These are phyloP conservation scores for Atrina japonica DNA, from an alignment of 2,888 invertebrate genomes.

Conservation along the genomic window DNA sequence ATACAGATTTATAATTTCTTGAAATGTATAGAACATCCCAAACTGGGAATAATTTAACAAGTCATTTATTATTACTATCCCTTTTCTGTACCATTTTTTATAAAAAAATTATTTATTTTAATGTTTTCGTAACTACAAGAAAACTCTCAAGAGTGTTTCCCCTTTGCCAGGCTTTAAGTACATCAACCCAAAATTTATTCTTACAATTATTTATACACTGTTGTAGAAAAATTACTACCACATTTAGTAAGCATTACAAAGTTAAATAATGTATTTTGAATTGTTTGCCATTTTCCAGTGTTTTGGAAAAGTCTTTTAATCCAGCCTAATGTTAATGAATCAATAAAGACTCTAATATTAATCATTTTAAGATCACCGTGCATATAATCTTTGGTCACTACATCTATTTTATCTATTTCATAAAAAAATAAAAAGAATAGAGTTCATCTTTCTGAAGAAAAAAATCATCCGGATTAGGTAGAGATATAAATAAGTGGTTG, in stretches of 20 bases:
- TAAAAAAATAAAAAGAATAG: not conserved
- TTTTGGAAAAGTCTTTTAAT: not conserved
- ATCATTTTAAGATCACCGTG: constrained; percentile 10
- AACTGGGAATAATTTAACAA: no score
- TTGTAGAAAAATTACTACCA: not conserved
- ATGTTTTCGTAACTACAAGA: no score
- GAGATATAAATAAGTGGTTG: not conserved
- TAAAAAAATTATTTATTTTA: no score
- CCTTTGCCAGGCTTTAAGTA: not conserved
- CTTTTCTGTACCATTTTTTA: no score
- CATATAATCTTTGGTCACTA: not conserved
- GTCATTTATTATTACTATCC: no score
- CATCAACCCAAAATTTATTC: constrained; percentile 9
- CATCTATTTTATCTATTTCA: constrained; percentile 11
- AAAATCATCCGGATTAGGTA: not conserved
- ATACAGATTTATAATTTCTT: no score
- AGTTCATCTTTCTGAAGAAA: not conserved
- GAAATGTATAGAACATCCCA: no score
- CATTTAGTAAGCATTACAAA: not conserved
- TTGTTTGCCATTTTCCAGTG: no score
- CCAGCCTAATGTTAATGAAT: not conserved
- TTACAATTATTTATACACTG: constrained; percentile 2
- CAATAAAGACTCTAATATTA: not conserved
- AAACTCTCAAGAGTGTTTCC: no score
- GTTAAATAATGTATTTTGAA: not conserved